Evolutionary conservation across 2,888 invertebrate species (phyloP), one percentile per base, ranked within the genome.

Genomic region (Eilema griseolum): DNA sequence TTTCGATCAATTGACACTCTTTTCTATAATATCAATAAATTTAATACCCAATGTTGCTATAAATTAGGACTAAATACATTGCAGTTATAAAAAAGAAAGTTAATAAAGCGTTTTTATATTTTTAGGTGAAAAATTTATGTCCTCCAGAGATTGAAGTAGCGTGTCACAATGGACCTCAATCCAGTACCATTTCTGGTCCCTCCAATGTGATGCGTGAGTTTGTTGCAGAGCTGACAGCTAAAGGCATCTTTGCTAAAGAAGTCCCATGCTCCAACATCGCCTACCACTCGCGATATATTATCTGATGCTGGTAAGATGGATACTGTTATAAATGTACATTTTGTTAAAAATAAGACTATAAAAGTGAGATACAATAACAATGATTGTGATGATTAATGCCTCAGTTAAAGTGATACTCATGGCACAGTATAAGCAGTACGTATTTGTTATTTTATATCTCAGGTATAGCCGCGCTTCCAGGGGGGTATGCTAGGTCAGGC

Each of bases 201-300:
- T 95, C 95, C 1, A 96, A 96, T 33, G 93, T 93, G 14, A 96
- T 97, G 92, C 92, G 93, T 67, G 89, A 91, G 31, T 97, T 97
- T 78, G 96, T 97, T 0, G 94, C 83, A 0, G 66, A 86, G 24
- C 75, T 94, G 96, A 88, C 88, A 7, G 85, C 85, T 14, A 84
- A 89, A 46, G 83, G 86, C 3, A 87, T 93, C 23, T 94, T 94
- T 57, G 94, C 93, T 0, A 93, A 89, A 61, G 93, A 93, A 80
- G 93, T 94, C 2, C 91, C 92, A 3, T 97, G 98, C 76, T 96
- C 98, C 24, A 98, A 98, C 82, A 98, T 98, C 75, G 98, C 99
- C 0, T 99, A 98, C 86, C 99, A 99, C 87, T 98, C 98, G 61
- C 96, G 97, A 56, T 98, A 98, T 83, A 98, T 99, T n/a, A 82